These are phyloP conservation scores for Gnathonemus longibarbis DNA, from an alignment of 2,113 vertebrate species.

Conservation along the genomic window DNA sequence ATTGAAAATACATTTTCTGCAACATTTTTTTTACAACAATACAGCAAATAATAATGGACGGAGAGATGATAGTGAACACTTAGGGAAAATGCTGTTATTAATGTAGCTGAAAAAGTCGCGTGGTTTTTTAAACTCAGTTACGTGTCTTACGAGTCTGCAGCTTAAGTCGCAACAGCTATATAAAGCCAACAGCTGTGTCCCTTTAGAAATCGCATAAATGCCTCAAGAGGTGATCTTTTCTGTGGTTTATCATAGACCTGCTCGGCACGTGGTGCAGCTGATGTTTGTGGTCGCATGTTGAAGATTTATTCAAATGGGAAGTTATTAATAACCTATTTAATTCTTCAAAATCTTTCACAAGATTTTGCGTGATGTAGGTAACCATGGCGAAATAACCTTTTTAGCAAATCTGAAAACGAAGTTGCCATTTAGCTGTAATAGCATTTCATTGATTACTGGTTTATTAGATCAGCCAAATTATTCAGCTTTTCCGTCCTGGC, in stretches of 20 bases:
- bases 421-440: background rate
- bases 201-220: background rate
- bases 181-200: background rate
- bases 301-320: background rate
- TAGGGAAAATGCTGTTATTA: background rate
- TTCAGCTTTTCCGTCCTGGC: background rate
- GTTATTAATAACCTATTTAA: background rate
- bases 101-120: background rate
- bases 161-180: background rate
- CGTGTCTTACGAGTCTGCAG: background rate
- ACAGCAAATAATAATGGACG: background rate
- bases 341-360: background rate
- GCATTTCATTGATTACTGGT: background rate
- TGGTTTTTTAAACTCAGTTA: background rate
- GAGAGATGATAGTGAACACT: background rate
- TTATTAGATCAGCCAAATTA: background rate
- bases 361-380: background rate
- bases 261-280: background rate
- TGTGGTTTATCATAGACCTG: background rate
- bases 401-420: background rate
- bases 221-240: background rate
- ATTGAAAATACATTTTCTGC: background rate
- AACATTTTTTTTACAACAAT: background rate
- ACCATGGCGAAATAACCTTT: background rate
- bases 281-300: background rate